Evolutionary conservation across 2,797 vertebrate genomes (phyloP).

Genomic region (Pelodytes ibericus): DNA sequence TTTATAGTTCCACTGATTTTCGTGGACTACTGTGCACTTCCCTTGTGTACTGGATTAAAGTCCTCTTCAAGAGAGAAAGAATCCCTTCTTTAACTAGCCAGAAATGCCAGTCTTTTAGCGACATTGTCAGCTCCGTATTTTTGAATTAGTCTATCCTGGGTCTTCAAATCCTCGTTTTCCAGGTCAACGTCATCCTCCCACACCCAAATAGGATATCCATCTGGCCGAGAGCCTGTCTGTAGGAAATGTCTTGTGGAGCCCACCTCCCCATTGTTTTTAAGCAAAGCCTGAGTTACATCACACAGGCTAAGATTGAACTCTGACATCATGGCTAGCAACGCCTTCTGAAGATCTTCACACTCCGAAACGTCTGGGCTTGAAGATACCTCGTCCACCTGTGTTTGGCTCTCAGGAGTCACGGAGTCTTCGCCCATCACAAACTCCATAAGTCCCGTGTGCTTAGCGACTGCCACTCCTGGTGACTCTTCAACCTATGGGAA

Average conservation of each 20-base stretch:
- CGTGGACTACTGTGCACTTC: too few relatives aligned
- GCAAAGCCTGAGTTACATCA: conserved; percentile 83
- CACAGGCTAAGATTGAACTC: conserved; percentile 77
- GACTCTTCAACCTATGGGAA: conserved; percentile 60
- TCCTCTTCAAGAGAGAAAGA: too few relatives aligned
- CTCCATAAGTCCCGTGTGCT: neutral
- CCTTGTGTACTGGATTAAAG: too few relatives aligned
- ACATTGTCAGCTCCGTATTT: conserved; percentile 76
- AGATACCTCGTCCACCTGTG: conserved; percentile 58
- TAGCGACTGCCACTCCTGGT: neutral
- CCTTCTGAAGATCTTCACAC: conserved; percentile 65
- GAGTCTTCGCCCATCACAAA: conserved; percentile 43
- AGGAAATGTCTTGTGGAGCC: conserved; percentile 73
- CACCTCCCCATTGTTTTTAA: conserved; percentile 86
- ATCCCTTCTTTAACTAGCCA: conserved; percentile 63
- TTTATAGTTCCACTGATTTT: too few relatives aligned
- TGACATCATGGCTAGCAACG: conserved; percentile 77
- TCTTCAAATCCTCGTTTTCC: conserved; percentile 61
- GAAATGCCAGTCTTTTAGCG: conserved; percentile 69
- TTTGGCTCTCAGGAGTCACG: conserved; percentile 29
- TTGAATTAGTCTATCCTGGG: conserved; percentile 63
- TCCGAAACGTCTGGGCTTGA: conserved; percentile 50
- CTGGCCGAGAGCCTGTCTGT: conserved; percentile 65
- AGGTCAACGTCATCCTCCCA: conserved; percentile 73
- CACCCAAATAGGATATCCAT: conserved; percentile 74